Base-by-base conservation (phyloP, 2,888 invertebrate genomes). In the Ischnus inquisitorius region DNA sequence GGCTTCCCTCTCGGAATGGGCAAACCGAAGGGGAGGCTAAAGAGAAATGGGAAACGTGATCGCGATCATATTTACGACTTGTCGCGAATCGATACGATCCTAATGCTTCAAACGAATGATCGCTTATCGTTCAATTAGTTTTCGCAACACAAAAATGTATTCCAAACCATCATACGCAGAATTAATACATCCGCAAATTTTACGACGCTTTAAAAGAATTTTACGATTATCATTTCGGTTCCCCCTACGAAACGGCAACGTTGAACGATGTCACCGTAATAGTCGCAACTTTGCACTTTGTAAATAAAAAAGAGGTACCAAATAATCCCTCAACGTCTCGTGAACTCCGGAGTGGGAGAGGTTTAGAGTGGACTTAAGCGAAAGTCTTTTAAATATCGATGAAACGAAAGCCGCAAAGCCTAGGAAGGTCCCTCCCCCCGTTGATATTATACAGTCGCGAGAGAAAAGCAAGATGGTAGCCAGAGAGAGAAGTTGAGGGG, bases 371-470 rank as follows among this genome's bases (percentile, higher is more conserved):
- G 48, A 25, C 84, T 82, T 65, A 79, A 71, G 74, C 65, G 43
- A 54, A 39, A 80, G 85, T 86, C 79, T 83, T 86, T 87, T 82
- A 83, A 87, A 87, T 87, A 87, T 87, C 86, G 86, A 87, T 87
- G 85, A 84, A 87, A 84, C 75, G 76, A 51, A 83, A 85, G 78
- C 83, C 84, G 69, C 81, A 84, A 84, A 84, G 84, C 81, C 81
- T 81, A 28, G 8, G 74, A 69, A 16, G 54, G 25, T 14, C 75
- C 34, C 34, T n/a, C 34, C 34, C 65, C 78, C 64, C 64, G 74
- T 62, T 75, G 57, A 71, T 75, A 71, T 84, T 67, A 79, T 46
- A 78, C 25, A 14, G 34, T 1, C 60, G 1, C 28, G 69, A 68
- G 78, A 76, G 80, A 60, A 78, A 86, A 79, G 68, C 67, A 76